Conservation (phyloP, 2,888 invertebrate species). For the Mallateleia sp. region DNA sequence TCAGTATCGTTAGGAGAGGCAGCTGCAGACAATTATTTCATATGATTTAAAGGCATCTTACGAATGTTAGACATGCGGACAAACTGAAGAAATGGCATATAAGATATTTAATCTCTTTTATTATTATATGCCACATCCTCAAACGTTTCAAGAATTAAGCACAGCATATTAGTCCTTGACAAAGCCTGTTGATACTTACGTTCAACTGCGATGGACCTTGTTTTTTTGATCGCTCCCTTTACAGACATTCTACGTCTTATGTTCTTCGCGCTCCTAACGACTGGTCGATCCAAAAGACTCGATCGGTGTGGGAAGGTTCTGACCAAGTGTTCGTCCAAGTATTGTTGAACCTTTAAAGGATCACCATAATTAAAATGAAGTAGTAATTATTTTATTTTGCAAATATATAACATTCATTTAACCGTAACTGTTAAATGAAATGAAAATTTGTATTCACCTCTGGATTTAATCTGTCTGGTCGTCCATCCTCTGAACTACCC, state of each 20-base stretch:
- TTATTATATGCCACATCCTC: slow-evolving; percentile 14
- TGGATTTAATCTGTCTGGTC: slow-evolving; percentile 92
- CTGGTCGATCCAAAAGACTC: slow-evolving; percentile 92
- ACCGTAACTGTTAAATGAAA: no score
- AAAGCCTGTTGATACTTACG: no score
- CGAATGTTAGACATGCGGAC: slow-evolving; percentile 80
- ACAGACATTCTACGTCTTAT: slow-evolving; percentile 95
- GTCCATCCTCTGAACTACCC: slow-evolving; percentile 97
- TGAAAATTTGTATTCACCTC: slow-evolving; percentile 86
- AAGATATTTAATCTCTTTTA: slow-evolving; percentile 27
- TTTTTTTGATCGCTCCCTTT: slow-evolving; percentile 98
- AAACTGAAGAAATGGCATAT: slow-evolving; percentile 66
- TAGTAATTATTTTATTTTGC: background rate
- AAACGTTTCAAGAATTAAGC: background rate
- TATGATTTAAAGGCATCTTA: slow-evolving; percentile 69
- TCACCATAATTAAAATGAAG: background rate
- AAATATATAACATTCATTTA: no score
- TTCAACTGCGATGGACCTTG: slow-evolving; percentile 97
- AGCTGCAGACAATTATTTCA: slow-evolving; percentile 82
- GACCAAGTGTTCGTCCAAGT: slow-evolving; percentile 96
- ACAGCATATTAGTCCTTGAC: no score
- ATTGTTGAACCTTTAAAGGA: slow-evolving; percentile 94
- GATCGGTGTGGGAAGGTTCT: slow-evolving; percentile 94
- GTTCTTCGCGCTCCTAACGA: slow-evolving; percentile 89
- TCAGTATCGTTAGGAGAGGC: slow-evolving; percentile 83